A percentile compares a stretch with the other conserved stretches of the same genome.
These are phyloP conservation scores for Vultur gryphus DNA, from an alignment of 2,797 vertebrate genomes.

Conservation along the genomic window DNA sequence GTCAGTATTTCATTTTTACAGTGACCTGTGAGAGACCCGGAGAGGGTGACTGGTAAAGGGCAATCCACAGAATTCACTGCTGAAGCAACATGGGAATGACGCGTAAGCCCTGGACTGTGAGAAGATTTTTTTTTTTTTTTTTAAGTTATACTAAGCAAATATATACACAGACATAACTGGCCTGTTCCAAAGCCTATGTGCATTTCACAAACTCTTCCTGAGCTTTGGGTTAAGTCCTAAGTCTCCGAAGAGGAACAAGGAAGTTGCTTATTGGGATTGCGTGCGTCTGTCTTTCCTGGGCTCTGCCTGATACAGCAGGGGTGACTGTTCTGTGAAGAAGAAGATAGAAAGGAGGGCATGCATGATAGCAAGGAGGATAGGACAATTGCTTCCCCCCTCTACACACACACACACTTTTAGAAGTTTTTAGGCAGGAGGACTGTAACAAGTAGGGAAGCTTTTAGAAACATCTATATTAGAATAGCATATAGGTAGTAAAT, in stretches of 20 bases:
- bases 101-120: background rate
- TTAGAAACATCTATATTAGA: background rate
- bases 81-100: background rate
- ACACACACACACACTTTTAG: rapidly evolving
- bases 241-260: background rate
- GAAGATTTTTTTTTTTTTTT: background rate
- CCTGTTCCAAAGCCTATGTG: background rate
- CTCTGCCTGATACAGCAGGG: background rate
- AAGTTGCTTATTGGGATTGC: background rate
- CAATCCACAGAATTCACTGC: background rate
- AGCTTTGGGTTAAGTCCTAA: background rate
- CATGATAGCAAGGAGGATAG: background rate
- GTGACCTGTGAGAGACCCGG: background rate
- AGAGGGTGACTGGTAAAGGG: background rate
- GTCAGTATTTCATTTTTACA: background rate
- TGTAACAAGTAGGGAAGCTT: background rate
- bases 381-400: too few species aligned
- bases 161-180: background rate
- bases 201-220: background rate
- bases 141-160: background rate
- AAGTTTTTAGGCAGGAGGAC: background rate
- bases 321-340: background rate
- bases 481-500: background rate
- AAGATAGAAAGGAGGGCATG: background rate
- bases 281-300: background rate